Base-by-base conservation (phyloP, 1,140 invertebrate genomes). In the Ceratina japonica region DNA sequence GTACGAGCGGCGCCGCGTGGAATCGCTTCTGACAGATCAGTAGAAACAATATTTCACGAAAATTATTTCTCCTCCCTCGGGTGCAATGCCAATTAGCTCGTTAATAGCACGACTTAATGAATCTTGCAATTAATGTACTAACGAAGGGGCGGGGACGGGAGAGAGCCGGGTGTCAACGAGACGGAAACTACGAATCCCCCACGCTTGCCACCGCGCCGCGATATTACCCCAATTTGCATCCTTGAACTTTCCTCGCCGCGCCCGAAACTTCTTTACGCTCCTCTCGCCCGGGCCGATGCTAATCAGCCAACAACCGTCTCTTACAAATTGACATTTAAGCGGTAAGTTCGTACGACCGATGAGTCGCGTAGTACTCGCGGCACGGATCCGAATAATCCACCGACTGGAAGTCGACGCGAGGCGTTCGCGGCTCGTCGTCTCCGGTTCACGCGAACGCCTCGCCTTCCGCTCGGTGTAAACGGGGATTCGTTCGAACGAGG, bases 251-350 rank as follows among this genome's bases (percentile, higher is more conserved):
- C 84, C 64, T 69, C 16, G 72, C 52, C 70, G 61, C 77, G 64
- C 73, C 74, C 31, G 58, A 77, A 85, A 86, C 76, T 85, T 86
- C 80, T 85, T 86, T 85, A 61, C 69, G 54, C 56, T 83, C 72
- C 83, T 73, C 74, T 70, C 75, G 24, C 62, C 51, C 52, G 16
- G 72, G 76, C 59, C 83, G 72, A 86, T 86, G 84, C 85, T 86
- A 86, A 86, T 86, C 76, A 86, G 84, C 76, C 73, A 78, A n/a
- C n/a, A n/a, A 74, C 73, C 77, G 84, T 70, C 76, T 86, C 84
- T 83, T 83, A 81, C 69, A 83, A 86, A 86, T 86, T 86, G 85
- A 86, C 81, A 86, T 86, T 86, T 86, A 86, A 86, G 73, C 81
- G 73, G 65, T 64, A 86, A 86, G 80, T 83, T 86, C 72, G 37